phyloP scores from a whole-genome alignment of 1,140 invertebrate species.

The Brachionus rotundiformis region DNA sequence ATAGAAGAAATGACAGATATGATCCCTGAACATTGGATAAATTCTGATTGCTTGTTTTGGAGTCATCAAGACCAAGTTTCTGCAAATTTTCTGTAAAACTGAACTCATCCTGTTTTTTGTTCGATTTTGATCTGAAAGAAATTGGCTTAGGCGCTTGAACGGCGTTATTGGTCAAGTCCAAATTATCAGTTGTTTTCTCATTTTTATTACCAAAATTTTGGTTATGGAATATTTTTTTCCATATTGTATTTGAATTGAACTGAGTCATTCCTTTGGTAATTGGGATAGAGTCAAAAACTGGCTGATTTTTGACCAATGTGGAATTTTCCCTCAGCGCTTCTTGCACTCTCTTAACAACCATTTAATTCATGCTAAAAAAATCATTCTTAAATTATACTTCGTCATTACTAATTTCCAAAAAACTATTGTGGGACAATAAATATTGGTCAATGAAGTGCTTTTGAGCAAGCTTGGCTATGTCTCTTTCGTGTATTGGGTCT shows the following conservation, averaged over 20 bases:
- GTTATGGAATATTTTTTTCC: conserved; percentile 58
- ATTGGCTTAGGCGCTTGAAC: background rate
- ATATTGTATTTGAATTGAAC: conserved; percentile 56
- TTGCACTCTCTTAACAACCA: conserved; percentile 58
- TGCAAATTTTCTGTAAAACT: conserved; percentile 50
- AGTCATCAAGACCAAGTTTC: conserved; percentile 62
- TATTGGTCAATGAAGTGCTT: conserved; percentile 59
- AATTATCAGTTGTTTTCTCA: background rate
- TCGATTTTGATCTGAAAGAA: conserved; percentile 17
- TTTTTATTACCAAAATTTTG: conserved; percentile 10
- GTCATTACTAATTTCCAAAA: conserved; percentile 58
- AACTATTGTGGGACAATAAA: conserved; percentile 58
- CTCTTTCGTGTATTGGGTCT: conserved; percentile 59
- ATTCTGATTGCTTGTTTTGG: conserved; percentile 58
- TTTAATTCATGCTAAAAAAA: background rate
- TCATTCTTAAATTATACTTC: conserved; percentile 59
- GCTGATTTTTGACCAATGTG: conserved; percentile 56
- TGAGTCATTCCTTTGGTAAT: conserved; percentile 56
- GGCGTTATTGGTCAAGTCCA: background rate
- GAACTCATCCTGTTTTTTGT: conserved; percentile 39
- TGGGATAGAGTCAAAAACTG: conserved; percentile 54
- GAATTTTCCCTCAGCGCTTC: conserved; percentile 61
- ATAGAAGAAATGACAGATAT: conserved; percentile 61
- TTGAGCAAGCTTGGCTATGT: conserved; percentile 58
- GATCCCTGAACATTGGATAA: conserved; percentile 59